These are phyloP conservation scores for Rhinichthys osculus DNA, from an alignment of 2,797 vertebrate species.

Conservation along the genomic window DNA sequence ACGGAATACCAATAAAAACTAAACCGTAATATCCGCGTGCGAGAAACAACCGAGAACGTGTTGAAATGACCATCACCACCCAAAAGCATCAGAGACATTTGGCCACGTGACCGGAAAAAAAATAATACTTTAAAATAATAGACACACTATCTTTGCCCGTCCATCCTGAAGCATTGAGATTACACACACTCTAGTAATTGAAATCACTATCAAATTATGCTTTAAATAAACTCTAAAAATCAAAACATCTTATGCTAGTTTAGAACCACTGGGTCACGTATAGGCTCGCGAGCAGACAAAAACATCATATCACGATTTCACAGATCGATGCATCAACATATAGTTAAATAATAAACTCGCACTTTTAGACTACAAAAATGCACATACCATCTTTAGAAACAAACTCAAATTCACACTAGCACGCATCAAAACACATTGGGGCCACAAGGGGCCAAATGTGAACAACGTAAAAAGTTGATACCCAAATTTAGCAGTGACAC, in stretches of 20 bases:
- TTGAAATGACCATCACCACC: slow-evolving; percentile 25
- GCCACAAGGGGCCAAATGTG: slow-evolving; percentile 26
- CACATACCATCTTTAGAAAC: not conserved
- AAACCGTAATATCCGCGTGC: not conserved
- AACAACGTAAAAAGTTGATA: slow-evolving; percentile 16
- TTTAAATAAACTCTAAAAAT: not conserved
- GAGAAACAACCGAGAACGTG: not conserved
- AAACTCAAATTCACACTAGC: not conserved
- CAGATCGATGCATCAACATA: too few species aligned
- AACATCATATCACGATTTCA: not conserved
- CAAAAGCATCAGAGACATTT: slow-evolving; percentile 28
- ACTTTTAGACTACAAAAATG: not conserved
- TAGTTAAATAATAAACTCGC: not conserved
- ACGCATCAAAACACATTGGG: slow-evolving; percentile 30
- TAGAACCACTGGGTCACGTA: not conserved
- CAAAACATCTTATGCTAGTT: not conserved
- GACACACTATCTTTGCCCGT: slow-evolving; percentile 1
- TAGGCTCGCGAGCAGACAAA: not conserved
- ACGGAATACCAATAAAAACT: not conserved
- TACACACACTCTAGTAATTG: not conserved
- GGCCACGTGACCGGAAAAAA: slow-evolving; percentile 62
- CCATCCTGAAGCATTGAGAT: not conserved
- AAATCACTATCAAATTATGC: not conserved
- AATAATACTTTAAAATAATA: slow-evolving; percentile 55
- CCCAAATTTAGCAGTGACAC: not conserved